Percentiles rank a stretch among this genome's conserved stretches.
phyloP scores from a whole-genome alignment of 37 sponge, comb jelly and placozoan species.

The Bolinopsis microptera region DNA sequence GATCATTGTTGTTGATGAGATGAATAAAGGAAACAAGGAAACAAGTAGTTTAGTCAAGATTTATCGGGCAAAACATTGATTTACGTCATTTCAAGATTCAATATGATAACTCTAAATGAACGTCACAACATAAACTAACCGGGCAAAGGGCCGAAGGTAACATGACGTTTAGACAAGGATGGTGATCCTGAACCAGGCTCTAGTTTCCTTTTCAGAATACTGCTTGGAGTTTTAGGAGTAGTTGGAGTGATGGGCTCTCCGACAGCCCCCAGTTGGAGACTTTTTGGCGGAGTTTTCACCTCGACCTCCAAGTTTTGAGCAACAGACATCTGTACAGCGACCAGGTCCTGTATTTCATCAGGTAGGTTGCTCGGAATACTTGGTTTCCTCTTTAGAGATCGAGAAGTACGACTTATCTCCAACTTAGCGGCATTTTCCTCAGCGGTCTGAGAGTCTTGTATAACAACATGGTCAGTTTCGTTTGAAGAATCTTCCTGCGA shows the following conservation, averaged over 20 bases:
- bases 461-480: neutral
- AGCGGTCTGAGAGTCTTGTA: neutral
- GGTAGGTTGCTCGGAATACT: conserved; percentile 28
- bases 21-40: no score
- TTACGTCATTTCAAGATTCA: no score
- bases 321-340: neutral
- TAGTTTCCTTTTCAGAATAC: neutral
- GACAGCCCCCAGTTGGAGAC: neutral
- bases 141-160: conserved; percentile 50
- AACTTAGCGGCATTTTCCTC: neutral
- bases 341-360: neutral
- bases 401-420: neutral
- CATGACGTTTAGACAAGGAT: conserved; percentile 5
- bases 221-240: conserved; percentile 27
- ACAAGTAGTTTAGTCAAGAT: no score
- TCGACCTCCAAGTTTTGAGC: neutral
- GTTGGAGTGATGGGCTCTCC: neutral
- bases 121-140: neutral
- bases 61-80: no score
- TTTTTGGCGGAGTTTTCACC: conserved; percentile 55
- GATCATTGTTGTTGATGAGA: no score
- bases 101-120: no score
- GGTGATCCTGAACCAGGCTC: conserved; percentile 46
- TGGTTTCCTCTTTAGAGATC: neutral
- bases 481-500: neutral